phyloP scores from a whole-genome alignment of 2,797 vertebrate genomes.

The Tiaroga cobitis region DNA sequence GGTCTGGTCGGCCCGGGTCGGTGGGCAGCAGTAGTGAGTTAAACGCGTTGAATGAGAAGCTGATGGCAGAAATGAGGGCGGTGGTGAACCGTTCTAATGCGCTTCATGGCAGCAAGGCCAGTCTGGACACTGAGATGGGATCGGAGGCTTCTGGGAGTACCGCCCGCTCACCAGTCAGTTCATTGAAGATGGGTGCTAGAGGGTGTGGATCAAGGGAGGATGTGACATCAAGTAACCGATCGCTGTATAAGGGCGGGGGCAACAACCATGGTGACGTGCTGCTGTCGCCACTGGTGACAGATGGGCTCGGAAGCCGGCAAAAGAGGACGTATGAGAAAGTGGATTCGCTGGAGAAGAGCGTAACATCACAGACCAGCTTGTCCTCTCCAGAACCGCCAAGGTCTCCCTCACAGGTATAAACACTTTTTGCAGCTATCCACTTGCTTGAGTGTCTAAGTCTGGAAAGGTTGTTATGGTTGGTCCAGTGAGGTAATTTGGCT shows the following conservation, averaged over 20 bases:
- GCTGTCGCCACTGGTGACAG: slow-evolving; percentile 60
- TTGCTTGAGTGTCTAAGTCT: background rate
- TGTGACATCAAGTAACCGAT: slow-evolving; percentile 72
- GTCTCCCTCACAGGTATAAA: slow-evolving; percentile 76
- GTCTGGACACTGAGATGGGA: slow-evolving; percentile 73
- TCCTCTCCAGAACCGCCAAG: slow-evolving; percentile 65
- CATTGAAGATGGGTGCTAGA: slow-evolving; percentile 68
- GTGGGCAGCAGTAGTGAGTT: slow-evolving; percentile 80
- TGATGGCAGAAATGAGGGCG: slow-evolving; percentile 82
- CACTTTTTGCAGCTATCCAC: background rate
- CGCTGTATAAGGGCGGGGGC: slow-evolving; percentile 70
- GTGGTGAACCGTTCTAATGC: slow-evolving; percentile 76
- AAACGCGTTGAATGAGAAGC: slow-evolving; percentile 78
- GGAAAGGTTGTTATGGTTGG: background rate
- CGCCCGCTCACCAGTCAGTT: slow-evolving; percentile 73
- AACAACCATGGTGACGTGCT: slow-evolving; percentile 56
- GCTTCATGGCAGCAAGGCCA: slow-evolving; percentile 76
- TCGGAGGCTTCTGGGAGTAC: slow-evolving; percentile 66
- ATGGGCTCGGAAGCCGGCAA: slow-evolving; percentile 71
- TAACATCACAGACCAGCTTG: slow-evolving; percentile 72
- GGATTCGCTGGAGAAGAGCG: slow-evolving; percentile 78
- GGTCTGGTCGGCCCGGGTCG: slow-evolving; percentile 77
- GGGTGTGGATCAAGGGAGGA: slow-evolving; percentile 70
- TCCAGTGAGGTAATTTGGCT: background rate
- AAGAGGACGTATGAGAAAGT: slow-evolving; percentile 83